Base-by-base conservation (phyloP, 1,140 invertebrate genomes). In the Mycetomoellerius zeteki region DNA sequence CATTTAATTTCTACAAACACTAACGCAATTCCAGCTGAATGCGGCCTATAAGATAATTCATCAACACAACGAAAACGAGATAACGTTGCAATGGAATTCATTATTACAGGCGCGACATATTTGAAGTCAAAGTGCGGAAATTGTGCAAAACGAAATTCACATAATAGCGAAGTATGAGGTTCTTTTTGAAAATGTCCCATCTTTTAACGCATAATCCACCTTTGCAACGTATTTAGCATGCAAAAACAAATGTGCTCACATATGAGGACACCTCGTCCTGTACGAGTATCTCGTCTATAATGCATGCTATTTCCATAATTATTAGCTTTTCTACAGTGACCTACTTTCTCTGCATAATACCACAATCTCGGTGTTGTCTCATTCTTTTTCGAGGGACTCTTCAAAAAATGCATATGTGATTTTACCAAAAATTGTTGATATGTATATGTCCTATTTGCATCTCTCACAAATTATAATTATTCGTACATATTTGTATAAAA, bases 221-320 rank as follows among this genome's bases (percentile, higher is more conserved):
- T 56, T 1, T 3, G 54, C 80, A 47, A 73, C 8, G 12, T 52
- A 60, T n/a, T 84, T 84, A 84, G n/a, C 69, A 14, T 62, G 16
- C 19, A 50, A 73, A 84, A 75, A 84, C 30, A 75, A 73, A 84
- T 75, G n/a, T 3, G n/a, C 19, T 65, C 54, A 47, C 37, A 16
- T 27, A 62, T 12, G 37, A 21, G 16, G 24, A 21, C n/a, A n/a
- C 37, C 21, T 72, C 78, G 43, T 62, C 7, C 16, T 69, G 24
- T n/a, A 14, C 54, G 37, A 73, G 56, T 50, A 24, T 50, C 37
- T 14, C 67, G 37, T n/a, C 52, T 50, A n/a, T 33, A 71, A 54
- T 52, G 80, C 77, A 73, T 60, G 69, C 37, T 43, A 84, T 84
- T 84, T 84, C 80, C 80, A 84, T 84, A 84, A 84, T 84, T 75